Conservation (phyloP, 1,140 invertebrate genomes). For the Radopholus similis region DNA sequence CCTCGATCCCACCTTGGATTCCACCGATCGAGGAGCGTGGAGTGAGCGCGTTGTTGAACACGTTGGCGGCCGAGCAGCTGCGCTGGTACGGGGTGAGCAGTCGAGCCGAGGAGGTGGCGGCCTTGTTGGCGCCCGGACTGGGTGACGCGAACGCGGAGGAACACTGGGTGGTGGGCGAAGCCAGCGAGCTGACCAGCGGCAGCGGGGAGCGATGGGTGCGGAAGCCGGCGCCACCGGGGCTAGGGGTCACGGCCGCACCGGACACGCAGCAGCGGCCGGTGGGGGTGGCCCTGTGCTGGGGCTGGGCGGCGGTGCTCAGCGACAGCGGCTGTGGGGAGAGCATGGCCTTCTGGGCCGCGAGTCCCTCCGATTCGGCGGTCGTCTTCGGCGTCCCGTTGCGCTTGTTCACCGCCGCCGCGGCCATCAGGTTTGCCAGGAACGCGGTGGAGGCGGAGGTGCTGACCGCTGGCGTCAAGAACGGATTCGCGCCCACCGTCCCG, state of each 20-base stretch:
- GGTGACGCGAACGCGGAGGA: slow-evolving; percentile 10
- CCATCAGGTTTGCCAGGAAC: slow-evolving; percentile 24
- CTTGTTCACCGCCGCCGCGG: slow-evolving; percentile 12
- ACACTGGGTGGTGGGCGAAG: slow-evolving; percentile 8
- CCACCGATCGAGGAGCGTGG: slow-evolving; percentile 25
- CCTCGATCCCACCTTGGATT: no score
- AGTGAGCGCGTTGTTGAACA: slow-evolving; percentile 11
- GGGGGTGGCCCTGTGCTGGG: background rate
- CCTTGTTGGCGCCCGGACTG: background rate
- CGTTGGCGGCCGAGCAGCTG: slow-evolving; percentile 29
- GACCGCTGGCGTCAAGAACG: background rate
- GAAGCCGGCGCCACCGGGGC: slow-evolving; percentile 14
- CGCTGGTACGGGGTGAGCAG: slow-evolving; percentile 30
- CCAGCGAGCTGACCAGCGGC: background rate
- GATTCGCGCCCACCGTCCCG: background rate
- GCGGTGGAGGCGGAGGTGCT: slow-evolving; percentile 24
- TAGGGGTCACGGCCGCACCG: slow-evolving; percentile 18
- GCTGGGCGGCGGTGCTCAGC: background rate
- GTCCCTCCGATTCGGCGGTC: background rate
- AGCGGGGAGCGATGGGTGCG: slow-evolving; percentile 7
- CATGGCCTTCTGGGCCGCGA: slow-evolving; percentile 12
- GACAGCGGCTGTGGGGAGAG: slow-evolving; percentile 16
- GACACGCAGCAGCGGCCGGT: slow-evolving; percentile 7
- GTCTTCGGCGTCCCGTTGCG: background rate
- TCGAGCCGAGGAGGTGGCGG: slow-evolving; percentile 9